A percentile compares a stretch with the other conserved stretches of the same genome.
phyloP scores from a whole-genome alignment of 2,113 vertebrate species.

The Pipa parva region DNA sequence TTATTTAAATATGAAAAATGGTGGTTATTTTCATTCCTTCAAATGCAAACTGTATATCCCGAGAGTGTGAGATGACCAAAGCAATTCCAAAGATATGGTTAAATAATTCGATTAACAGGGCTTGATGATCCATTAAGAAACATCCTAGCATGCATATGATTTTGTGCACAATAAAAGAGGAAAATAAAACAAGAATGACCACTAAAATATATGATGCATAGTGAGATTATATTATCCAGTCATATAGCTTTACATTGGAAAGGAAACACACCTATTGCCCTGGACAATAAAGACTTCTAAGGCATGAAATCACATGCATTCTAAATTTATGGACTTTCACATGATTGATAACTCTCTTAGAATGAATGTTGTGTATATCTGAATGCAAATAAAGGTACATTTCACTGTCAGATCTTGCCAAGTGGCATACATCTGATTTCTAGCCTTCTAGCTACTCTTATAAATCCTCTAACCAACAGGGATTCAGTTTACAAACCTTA shows the following conservation, averaged over 20 bases:
- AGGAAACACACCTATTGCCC: background rate
- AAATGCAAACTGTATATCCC: too few relatives aligned
- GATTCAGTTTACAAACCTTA: conserved; percentile 23
- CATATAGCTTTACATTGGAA: background rate
- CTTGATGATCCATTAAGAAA: too few relatives aligned
- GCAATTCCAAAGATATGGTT: too few relatives aligned
- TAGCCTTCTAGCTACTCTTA: conserved; percentile 16
- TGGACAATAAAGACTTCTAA: background rate
- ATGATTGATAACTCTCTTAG: too few relatives aligned
- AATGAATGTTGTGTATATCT: background rate
- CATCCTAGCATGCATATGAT: too few relatives aligned
- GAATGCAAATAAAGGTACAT: background rate
- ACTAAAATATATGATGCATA: too few relatives aligned
- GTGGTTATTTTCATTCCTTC: too few relatives aligned
- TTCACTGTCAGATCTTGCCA: background rate
- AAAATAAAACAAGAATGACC: too few relatives aligned
- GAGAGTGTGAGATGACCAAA: too few relatives aligned
- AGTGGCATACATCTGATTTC: conserved; percentile 7
- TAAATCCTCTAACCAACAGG: conserved; percentile 38
- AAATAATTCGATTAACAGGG: too few relatives aligned
- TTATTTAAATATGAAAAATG: too few relatives aligned
- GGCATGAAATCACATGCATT: background rate
- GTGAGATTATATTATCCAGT: background rate
- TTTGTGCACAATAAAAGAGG: too few relatives aligned
- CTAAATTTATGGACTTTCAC: background rate